Conservation (phyloP, 30 jellyfish, hydroid and myxozoan genomes). For the Chrysaora quinquecirrha region DNA sequence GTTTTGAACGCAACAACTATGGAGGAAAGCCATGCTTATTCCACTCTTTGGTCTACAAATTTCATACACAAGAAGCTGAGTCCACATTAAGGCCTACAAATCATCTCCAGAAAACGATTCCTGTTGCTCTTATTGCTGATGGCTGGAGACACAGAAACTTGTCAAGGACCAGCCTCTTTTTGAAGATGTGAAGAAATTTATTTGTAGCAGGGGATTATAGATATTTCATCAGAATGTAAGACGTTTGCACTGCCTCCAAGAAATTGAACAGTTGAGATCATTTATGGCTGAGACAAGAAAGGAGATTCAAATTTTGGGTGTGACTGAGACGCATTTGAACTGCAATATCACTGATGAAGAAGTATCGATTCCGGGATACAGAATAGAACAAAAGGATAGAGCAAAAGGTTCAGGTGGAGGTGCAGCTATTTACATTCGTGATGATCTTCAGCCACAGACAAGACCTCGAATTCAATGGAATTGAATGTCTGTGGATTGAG, state of each 20-base stretch:
- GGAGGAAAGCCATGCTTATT: conserved; percentile 22
- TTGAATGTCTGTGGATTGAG: conserved; percentile 44
- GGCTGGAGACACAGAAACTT: conserved; percentile 17
- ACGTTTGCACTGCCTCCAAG: neutral
- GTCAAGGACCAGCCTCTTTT: conserved; percentile 4
- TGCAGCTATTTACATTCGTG: conserved; percentile 38
- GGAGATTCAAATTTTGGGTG: neutral
- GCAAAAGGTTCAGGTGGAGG: conserved; percentile 36
- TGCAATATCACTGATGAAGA: conserved; percentile 24
- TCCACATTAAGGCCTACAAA: conserved; percentile 19
- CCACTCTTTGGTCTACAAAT: neutral
- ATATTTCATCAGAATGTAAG: conserved; percentile 6
- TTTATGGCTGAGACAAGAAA: neutral
- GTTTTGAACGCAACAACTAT: neutral
- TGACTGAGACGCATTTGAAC: conserved; percentile 12
- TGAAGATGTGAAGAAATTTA: neutral
- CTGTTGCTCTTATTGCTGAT: neutral
- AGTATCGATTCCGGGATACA: conserved; percentile 16
- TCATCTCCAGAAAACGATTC: neutral
- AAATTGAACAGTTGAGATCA: neutral
- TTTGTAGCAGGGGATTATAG: conserved; percentile 17
- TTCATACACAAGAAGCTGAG: conserved; percentile 1
- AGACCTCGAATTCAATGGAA: conserved; percentile 28
- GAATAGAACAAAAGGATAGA: conserved; percentile 11
- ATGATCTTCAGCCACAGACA: conserved; percentile 13